These are phyloP conservation scores for Epinephelus moara DNA, from an alignment of 2,113 vertebrate species.

Conservation along the genomic window DNA sequence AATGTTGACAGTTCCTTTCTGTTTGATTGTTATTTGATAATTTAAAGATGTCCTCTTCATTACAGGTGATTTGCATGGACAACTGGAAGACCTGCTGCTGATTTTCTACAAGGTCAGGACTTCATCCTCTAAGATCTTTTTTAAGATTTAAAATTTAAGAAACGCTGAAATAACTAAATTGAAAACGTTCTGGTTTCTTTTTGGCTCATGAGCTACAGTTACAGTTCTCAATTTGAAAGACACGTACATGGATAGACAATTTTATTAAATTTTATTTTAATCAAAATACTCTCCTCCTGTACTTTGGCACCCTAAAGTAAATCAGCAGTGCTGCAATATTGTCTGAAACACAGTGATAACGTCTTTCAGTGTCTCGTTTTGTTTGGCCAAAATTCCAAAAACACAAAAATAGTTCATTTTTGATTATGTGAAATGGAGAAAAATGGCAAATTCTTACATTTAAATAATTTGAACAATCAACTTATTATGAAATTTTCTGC, in stretches of 20 bases:
- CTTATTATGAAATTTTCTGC: background rate
- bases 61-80: constrained; percentile 94
- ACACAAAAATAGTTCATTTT: background rate
- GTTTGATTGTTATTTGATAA: background rate
- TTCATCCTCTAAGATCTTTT: background rate
- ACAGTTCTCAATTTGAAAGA: background rate
- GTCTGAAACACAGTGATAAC: background rate
- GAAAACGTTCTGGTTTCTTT: background rate
- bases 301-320: no score
- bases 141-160: background rate
- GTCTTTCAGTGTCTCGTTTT: background rate
- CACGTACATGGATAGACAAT: background rate
- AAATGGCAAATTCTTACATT: background rate
- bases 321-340: no score
- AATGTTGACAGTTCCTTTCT: background rate
- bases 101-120: constrained; percentile 89
- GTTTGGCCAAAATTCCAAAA: background rate
- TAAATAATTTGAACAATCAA: background rate
- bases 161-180: background rate
- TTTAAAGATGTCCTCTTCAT: background rate
- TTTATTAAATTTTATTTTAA: background rate
- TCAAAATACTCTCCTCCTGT: background rate
- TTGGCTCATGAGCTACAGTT: background rate
- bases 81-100: constrained; percentile 92
- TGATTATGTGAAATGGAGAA: background rate